phyloP scores from a whole-genome alignment of 2,888 invertebrate species.

The Hymenopus coronatus region DNA sequence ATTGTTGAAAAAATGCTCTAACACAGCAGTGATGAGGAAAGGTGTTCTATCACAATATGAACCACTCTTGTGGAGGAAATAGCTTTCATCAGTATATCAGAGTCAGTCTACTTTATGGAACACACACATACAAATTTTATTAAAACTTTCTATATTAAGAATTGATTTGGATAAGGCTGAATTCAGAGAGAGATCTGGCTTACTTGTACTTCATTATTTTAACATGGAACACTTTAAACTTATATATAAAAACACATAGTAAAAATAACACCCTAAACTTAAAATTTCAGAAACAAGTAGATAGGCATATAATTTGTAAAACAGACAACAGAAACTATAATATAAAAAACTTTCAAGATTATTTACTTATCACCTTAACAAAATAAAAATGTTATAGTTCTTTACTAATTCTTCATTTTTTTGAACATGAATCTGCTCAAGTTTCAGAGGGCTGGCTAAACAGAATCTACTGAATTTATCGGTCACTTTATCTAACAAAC shows the following conservation, averaged over 20 bases:
- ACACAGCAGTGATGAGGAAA: background rate
- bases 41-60: constrained; percentile 30
- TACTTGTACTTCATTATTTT: constrained; percentile 3
- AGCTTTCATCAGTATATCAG: background rate
- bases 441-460: too few relatives aligned
- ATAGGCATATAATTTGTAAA: background rate
- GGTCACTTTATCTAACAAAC: background rate
- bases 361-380: background rate
- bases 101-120: constrained; percentile 20
- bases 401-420: background rate
- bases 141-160: constrained; percentile 5
- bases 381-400: background rate
- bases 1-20: background rate
- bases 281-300: background rate
- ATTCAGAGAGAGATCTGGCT: constrained; percentile 16
- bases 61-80: constrained; percentile 20
- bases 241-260: background rate
- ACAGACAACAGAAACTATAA: background rate
- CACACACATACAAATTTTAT: constrained; percentile 10
- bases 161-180: constrained; percentile 16
- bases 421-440: too few relatives aligned
- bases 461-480: too few relatives aligned
- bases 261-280: background rate
- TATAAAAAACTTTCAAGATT: background rate
- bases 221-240: background rate